These are phyloP conservation scores for Pogonocichla stellata DNA, from an alignment of 2,113 vertebrate genomes.

Conservation along the genomic window DNA sequence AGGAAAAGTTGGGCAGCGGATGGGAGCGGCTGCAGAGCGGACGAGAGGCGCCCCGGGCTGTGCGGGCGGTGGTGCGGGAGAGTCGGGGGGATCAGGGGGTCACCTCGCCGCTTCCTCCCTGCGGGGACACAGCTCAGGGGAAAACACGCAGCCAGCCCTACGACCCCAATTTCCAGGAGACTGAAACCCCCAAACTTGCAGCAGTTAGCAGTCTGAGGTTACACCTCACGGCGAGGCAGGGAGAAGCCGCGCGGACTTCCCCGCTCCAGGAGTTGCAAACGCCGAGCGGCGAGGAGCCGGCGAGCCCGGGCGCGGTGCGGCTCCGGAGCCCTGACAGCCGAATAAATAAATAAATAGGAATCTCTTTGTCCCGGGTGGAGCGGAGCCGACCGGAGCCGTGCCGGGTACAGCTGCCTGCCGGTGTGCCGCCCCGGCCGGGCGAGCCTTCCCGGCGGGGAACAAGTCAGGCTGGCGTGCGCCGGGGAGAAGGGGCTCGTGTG, in stretches of 20 bases:
- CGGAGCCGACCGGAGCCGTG: neutral
- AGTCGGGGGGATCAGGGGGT: neutral
- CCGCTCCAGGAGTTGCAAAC: constrained; percentile 63
- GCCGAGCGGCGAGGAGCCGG: constrained; percentile 37
- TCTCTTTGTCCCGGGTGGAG: neutral
- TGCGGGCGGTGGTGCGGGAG: neutral
- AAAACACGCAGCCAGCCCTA: neutral
- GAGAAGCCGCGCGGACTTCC: neutral
- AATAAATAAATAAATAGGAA: neutral
- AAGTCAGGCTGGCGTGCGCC: neutral
- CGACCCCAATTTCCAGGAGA: constrained; percentile 19
- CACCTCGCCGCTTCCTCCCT: neutral
- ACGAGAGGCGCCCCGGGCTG: neutral
- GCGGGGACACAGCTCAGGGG: constrained; percentile 6
- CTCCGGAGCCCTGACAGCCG: neutral
- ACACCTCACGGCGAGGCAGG: constrained; percentile 21
- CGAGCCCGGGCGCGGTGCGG: neutral
- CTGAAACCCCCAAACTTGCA: constrained; percentile 19
- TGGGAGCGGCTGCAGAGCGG: neutral
- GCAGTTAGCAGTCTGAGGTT: constrained; percentile 61
- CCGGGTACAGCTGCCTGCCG: neutral
- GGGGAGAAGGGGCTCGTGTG: neutral
- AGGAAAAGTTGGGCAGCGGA: constrained; percentile 46
- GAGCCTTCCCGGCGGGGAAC: neutral
- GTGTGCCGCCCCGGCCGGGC: neutral